Evolutionary conservation across 2,888 invertebrate species (phyloP).

Genomic region (Oscheius myriophilus): DNA sequence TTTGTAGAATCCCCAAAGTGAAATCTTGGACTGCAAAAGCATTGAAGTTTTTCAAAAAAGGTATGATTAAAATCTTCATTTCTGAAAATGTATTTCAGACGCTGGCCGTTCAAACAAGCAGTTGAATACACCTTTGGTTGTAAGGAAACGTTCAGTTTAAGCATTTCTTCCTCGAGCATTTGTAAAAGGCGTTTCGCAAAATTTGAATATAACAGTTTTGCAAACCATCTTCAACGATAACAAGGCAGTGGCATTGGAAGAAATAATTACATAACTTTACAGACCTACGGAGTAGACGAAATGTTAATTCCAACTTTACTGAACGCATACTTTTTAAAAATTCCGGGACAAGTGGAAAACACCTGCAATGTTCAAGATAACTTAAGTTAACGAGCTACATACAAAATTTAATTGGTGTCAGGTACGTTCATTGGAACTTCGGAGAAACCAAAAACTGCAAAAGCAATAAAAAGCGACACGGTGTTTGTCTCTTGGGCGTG

Average conservation of each 20-base stretch:
- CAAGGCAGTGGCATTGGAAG: neutral
- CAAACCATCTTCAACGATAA: neutral
- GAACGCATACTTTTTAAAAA: conserved; percentile 1
- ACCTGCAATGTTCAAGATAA: neutral
- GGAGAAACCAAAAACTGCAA: neutral
- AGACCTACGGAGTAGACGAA: conserved; percentile 24
- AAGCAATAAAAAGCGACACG: conserved; percentile 19
- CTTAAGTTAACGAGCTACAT: neutral
- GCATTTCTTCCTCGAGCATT: conserved; percentile 18
- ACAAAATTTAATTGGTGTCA: neutral
- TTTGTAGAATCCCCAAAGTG: conserved; percentile 1
- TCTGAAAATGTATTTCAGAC: neutral
- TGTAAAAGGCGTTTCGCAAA: neutral
- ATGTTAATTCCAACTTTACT: conserved; percentile 19
- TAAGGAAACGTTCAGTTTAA: conserved; percentile 8
- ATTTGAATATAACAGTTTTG: conserved; percentile 10
- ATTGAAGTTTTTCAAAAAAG: conserved; percentile 9
- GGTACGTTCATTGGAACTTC: conserved; percentile 28
- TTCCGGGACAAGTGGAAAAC: conserved; percentile 22
- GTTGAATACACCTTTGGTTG: neutral
- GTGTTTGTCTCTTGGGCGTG: conserved; percentile 19
- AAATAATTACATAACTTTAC: neutral
- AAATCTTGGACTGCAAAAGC: conserved; percentile 13
- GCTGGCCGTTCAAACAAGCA: conserved; percentile 3
- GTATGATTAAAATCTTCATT: neutral